A percentile compares a stretch with the other conserved stretches of the same genome.
phyloP scores from a whole-genome alignment of 2,113 vertebrate species.

The Xiphophorus hellerii region DNA sequence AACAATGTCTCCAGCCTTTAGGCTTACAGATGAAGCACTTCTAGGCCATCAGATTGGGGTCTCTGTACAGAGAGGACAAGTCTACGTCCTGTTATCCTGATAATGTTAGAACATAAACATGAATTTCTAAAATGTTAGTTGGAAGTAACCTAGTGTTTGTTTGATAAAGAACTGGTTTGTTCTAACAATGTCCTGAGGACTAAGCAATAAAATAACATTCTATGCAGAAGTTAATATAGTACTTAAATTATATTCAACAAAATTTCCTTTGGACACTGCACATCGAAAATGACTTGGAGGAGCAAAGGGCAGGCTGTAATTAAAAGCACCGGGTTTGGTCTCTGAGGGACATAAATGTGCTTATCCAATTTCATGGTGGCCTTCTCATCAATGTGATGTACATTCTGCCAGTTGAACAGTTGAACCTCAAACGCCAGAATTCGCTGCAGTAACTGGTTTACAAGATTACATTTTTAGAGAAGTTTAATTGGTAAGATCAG shows the following conservation, averaged over 20 bases:
- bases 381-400: background rate
- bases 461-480: background rate
- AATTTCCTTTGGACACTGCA: background rate
- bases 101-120: too few relatives aligned
- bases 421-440: background rate
- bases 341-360: conserved; percentile 19
- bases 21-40: too few relatives aligned
- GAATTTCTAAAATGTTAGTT: too few relatives aligned
- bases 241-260: background rate
- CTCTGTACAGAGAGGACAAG: too few relatives aligned
- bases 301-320: background rate
- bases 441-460: background rate
- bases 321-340: conserved; percentile 4
- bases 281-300: background rate
- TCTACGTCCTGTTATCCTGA: too few relatives aligned
- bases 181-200: too few relatives aligned
- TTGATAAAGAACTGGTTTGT: too few relatives aligned
- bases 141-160: too few relatives aligned
- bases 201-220: background rate
- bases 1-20: too few relatives aligned
- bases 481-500: background rate
- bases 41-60: too few relatives aligned
- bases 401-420: conserved; percentile 1
- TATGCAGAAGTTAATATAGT: background rate
- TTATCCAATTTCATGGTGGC: conserved; percentile 38